These are phyloP conservation scores for Olivierus martensii DNA, from an alignment of 1,140 invertebrate genomes.

Conservation along the genomic window DNA sequence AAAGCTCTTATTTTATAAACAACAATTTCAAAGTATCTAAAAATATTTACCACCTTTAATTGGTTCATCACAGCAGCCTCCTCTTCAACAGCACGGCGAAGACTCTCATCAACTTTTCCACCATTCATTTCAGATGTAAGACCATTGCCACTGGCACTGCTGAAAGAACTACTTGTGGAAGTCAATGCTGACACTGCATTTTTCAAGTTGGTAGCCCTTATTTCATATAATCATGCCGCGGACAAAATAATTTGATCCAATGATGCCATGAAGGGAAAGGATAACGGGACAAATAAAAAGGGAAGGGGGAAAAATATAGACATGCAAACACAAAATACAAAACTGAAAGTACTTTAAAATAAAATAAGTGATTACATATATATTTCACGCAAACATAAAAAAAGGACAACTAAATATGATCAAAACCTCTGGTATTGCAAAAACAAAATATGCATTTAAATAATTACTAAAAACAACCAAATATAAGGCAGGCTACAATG, in stretches of 20 bases:
- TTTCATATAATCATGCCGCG: neutral
- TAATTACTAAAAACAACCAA: no score
- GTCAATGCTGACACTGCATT: conserved; percentile 77
- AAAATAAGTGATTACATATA: no score
- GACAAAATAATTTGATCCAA: no score
- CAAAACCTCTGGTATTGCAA: no score
- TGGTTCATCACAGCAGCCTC: conserved; percentile 90
- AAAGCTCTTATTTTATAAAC: no score
- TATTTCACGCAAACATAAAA: no score
- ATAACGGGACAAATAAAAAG: neutral
- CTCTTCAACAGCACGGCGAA: conserved; percentile 77
- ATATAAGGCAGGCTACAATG: no score
- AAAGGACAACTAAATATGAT: no score
- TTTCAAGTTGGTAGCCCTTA: conserved; percentile 32
- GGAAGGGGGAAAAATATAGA: neutral
- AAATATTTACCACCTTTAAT: conserved; percentile 91
- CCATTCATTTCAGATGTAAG: conserved; percentile 15
- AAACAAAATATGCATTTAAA: no score
- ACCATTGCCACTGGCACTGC: conserved; percentile 23
- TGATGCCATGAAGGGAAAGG: neutral
- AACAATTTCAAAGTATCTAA: no score
- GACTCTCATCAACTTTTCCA: conserved; percentile 54
- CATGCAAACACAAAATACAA: neutral
- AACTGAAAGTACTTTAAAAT: no score
- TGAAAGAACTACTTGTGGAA: conserved; percentile 69